Evolutionary conservation across 2,888 invertebrate genomes (phyloP).

Genomic region (Dicyrtomina minuta): DNA sequence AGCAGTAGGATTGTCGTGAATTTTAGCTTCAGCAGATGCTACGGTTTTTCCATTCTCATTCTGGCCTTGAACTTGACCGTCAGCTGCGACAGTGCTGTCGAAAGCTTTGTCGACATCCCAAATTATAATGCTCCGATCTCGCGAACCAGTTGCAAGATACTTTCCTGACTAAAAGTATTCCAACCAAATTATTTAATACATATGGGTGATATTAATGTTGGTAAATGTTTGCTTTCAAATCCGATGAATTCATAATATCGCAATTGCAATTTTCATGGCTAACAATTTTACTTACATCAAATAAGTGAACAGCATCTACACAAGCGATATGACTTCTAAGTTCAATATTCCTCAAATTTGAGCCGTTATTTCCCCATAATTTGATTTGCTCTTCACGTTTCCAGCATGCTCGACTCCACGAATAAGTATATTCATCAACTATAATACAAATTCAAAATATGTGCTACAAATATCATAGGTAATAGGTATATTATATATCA

Average conservation of each 20-base stretch:
- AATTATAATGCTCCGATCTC: constrained; percentile 45
- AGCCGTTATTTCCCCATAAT: constrained; percentile 61
- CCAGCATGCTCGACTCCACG: constrained; percentile 60
- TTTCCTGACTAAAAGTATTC: constrained; percentile 27
- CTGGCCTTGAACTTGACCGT: background rate
- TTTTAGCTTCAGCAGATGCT: constrained; percentile 20
- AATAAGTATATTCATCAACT: constrained; percentile 44
- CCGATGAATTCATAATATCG: background rate
- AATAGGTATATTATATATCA: too few species aligned
- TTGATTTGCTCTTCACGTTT: constrained; percentile 64
- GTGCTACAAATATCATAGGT: background rate
- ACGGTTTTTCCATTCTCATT: background rate
- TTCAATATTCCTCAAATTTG: constrained; percentile 60
- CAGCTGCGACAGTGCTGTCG: background rate
- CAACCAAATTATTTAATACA: background rate
- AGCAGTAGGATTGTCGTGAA: constrained; percentile 57
- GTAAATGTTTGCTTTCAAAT: too few species aligned
- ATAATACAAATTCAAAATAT: background rate
- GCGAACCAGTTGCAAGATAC: constrained; percentile 45
- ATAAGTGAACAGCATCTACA: constrained; percentile 49
- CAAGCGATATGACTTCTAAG: constrained; percentile 46
- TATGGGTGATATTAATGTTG: too few species aligned
- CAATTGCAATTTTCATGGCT: background rate
- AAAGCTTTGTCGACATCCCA: constrained; percentile 49
- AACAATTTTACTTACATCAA: constrained; percentile 28